Evolutionary conservation across 2,888 invertebrate species (phyloP).

Genomic region (Microplitis deprimator): DNA sequence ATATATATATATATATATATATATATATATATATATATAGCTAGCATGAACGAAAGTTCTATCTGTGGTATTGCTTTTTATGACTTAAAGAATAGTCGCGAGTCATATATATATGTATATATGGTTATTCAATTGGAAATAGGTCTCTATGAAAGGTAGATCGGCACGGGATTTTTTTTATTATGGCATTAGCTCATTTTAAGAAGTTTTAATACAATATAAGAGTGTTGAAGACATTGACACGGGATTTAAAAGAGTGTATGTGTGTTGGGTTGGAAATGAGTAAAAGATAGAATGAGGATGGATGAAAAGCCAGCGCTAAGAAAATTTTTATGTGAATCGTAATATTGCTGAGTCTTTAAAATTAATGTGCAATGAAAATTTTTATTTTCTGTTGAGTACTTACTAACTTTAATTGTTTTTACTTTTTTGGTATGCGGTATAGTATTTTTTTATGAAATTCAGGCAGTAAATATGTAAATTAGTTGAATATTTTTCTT

Average conservation of each 20-base stretch:
- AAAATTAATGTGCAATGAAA: not conserved
- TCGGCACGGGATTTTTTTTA: constrained; percentile 52
- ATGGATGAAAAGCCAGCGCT: constrained; percentile 17
- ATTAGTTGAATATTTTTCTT: too few relatives aligned
- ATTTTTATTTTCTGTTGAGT: not conserved
- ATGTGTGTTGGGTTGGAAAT: not conserved
- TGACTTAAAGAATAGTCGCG: constrained; percentile 59
- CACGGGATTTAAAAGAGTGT: not conserved
- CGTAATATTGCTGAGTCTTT: not conserved
- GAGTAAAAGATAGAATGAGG: not conserved
- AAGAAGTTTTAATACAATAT: constrained; percentile 54
- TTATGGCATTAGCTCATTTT: constrained; percentile 57
- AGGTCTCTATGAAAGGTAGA: constrained; percentile 57
- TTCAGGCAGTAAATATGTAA: too few relatives aligned
- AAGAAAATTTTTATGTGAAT: not conserved
- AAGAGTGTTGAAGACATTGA: constrained; percentile 49
- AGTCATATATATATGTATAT: constrained; percentile 42
- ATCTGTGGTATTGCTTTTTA: constrained; percentile 55
- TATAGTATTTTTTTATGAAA: too few relatives aligned
- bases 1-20: not conserved
- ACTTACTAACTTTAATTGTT: not conserved
- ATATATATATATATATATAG: not conserved
- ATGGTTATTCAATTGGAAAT: not conserved
- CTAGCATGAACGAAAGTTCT: not conserved
- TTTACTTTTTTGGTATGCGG: not conserved